Evolutionary conservation across 2,888 invertebrate species (phyloP).

Genomic region (Galeruca laticollis): DNA sequence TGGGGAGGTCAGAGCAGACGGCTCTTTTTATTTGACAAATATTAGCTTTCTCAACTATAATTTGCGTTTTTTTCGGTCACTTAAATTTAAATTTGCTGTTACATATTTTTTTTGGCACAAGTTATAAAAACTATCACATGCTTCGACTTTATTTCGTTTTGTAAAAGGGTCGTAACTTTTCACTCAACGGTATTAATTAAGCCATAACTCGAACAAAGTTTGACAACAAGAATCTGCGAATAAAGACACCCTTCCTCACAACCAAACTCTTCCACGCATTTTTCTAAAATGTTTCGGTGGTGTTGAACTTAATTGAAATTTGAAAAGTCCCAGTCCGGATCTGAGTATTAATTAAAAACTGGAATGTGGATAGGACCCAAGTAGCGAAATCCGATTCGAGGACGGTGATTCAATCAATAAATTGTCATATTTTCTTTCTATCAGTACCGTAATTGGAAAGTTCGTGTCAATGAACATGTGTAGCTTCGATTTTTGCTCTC

Average conservation of each 20-base stretch:
- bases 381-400: neutral
- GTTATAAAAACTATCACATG: too few relatives aligned
- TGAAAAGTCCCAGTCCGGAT: neutral
- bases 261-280: neutral
- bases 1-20: too few relatives aligned
- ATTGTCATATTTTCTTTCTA: neutral
- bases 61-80: too few relatives aligned
- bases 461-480: slow-evolving; percentile 1
- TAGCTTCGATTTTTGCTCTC: neutral
- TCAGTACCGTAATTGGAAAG: slow-evolving; percentile 1
- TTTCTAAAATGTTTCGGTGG: neutral
- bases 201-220: too few relatives aligned
- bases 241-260: neutral
- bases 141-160: too few relatives aligned
- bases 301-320: neutral
- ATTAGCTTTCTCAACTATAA: too few relatives aligned
- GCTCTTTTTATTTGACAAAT: too few relatives aligned
- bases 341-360: neutral
- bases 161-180: too few relatives aligned
- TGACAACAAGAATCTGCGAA: too few relatives aligned
- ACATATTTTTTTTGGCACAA: too few relatives aligned
- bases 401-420: neutral
- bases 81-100: too few relatives aligned
- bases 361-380: neutral
- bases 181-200: too few relatives aligned